Evolutionary conservation across 2,113 vertebrate genomes (phyloP).

Genomic region (Columba janthina): DNA sequence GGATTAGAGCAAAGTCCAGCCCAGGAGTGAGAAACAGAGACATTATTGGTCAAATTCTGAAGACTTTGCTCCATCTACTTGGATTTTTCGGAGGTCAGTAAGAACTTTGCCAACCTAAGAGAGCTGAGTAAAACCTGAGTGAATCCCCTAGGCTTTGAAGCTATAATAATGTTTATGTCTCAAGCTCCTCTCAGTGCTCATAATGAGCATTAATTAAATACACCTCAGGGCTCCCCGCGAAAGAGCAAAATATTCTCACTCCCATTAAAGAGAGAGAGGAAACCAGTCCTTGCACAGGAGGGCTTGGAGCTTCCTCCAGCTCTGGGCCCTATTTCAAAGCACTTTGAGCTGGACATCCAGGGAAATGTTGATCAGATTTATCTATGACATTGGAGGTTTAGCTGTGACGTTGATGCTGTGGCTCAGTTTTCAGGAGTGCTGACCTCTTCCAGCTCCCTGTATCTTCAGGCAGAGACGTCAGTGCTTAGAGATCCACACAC

Average conservation of each 20-base stretch:
- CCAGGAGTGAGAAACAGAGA: background rate
- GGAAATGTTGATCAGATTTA: background rate
- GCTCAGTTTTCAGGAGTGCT: background rate
- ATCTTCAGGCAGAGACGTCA: background rate
- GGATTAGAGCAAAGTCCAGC: background rate
- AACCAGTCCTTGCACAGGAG: background rate
- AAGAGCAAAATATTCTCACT: background rate
- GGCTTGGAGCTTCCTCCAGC: background rate
- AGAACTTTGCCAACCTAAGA: background rate
- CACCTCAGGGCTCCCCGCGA: conserved; percentile 15
- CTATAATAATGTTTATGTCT: conserved; percentile 55
- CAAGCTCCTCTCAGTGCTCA: conserved; percentile 8
- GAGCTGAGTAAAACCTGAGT: conserved; percentile 3
- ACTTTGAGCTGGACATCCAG: background rate
- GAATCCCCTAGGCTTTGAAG: conserved; percentile 39
- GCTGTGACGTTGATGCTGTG: background rate
- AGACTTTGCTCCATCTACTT: background rate
- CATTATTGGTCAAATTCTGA: background rate
- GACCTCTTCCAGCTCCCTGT: background rate
- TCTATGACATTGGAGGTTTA: background rate
- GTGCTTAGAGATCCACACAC: background rate
- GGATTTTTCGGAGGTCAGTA: background rate
- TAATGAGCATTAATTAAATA: conserved; percentile 58
- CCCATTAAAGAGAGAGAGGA: background rate
- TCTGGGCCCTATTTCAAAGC: background rate